phyloP scores from a whole-genome alignment of 1,140 invertebrate genomes.

The Cydia fagiglandana region DNA sequence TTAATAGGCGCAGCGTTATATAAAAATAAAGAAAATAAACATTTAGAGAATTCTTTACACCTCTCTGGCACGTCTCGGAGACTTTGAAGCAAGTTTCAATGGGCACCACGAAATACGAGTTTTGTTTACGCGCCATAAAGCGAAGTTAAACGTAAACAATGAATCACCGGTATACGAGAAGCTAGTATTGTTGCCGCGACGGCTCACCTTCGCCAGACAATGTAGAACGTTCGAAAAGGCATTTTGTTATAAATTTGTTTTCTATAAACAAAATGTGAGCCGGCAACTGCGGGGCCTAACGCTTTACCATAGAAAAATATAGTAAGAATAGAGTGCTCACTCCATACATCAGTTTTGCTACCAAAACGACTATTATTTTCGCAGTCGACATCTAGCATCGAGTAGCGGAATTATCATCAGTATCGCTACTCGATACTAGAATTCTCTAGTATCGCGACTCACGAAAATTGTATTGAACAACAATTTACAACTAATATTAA shows the following conservation, averaged over 20 bases:
- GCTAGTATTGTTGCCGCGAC: conserved; percentile 20
- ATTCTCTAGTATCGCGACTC: too few species aligned
- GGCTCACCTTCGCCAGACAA: conserved; percentile 21
- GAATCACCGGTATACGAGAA: conserved; percentile 20
- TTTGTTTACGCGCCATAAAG: conserved; percentile 31
- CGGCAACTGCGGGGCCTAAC: not conserved
- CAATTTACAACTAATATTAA: too few species aligned
- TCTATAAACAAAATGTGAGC: conserved; percentile 16
- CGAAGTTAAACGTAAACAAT: conserved; percentile 31
- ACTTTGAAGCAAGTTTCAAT: conserved; percentile 37
- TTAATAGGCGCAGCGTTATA: conserved; percentile 19
- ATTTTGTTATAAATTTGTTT: conserved; percentile 26
- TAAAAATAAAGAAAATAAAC: conserved; percentile 46
- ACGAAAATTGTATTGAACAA: too few species aligned
- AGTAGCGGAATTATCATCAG: too few species aligned
- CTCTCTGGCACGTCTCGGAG: conserved; percentile 2
- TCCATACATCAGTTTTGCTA: too few species aligned
- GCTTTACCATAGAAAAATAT: not conserved
- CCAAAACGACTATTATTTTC: too few species aligned
- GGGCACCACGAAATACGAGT: conserved; percentile 32
- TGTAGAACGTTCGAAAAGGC: conserved; percentile 4
- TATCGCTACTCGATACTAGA: too few species aligned
- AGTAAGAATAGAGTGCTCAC: too few species aligned
- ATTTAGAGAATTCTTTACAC: conserved; percentile 36
- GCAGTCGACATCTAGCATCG: too few species aligned